A percentile compares a stretch with the other conserved stretches of the same genome.
These are phyloP conservation scores for Panthera leo DNA, from an alignment of 2,113 vertebrate genomes.

Conservation along the genomic window DNA sequence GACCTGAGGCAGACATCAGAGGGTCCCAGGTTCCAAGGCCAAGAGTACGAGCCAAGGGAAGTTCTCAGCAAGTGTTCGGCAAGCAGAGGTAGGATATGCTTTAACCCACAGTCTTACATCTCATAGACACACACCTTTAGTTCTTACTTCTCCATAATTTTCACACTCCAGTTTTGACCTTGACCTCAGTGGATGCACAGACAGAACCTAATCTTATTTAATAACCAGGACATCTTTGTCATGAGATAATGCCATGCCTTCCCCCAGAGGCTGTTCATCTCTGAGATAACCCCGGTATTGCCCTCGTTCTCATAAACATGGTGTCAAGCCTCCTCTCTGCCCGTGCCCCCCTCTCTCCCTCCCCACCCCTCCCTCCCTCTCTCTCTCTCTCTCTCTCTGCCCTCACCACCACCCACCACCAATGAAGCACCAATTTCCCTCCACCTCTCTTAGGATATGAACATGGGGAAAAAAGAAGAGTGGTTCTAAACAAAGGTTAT, in stretches of 20 bases:
- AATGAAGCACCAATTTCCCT: background rate
- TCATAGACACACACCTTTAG: background rate
- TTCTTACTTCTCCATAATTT: background rate
- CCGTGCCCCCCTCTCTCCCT: background rate
- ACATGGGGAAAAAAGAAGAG: background rate
- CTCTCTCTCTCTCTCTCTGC: no score
- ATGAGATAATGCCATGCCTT: background rate
- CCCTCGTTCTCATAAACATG: background rate
- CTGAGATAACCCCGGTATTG: background rate
- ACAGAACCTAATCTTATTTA: background rate
- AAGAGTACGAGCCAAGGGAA: background rate
- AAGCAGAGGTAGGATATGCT: fast-evolving
- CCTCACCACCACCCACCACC: no score
- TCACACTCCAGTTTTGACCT: background rate
- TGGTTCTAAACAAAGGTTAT: background rate
- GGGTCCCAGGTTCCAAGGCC: background rate
- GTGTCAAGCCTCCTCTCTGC: background rate
- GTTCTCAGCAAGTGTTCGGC: no score
- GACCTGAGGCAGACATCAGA: no score
- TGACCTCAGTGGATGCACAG: background rate
- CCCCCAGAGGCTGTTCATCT: background rate
- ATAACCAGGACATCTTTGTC: background rate
- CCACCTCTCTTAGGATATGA: background rate
- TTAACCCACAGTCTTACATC: fast-evolving
- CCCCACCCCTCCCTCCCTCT: background rate